These are phyloP conservation scores for Luehdorfia chinensis DNA, from an alignment of 1,140 invertebrate genomes.

Conservation along the genomic window DNA sequence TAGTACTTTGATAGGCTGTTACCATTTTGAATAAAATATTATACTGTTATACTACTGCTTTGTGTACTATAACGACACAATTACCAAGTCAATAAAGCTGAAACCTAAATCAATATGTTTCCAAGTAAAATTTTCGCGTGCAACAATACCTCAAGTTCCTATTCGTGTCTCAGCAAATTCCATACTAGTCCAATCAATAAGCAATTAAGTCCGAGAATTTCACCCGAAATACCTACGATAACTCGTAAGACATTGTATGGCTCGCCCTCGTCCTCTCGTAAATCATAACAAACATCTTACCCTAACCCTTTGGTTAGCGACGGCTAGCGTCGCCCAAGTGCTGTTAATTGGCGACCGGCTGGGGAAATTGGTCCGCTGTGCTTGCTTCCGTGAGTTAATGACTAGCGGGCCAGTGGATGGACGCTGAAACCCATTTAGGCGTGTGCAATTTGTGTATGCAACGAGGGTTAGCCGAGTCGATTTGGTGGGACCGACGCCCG, in stretches of 20 bases:
- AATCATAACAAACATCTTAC: conserved; percentile 70
- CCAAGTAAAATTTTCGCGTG: too few species aligned
- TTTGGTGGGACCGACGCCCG: conserved; percentile 23
- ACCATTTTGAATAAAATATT: too few species aligned
- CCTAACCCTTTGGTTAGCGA: conserved; percentile 56
- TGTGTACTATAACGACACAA: too few species aligned
- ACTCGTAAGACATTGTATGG: not conserved
- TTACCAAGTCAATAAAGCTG: too few species aligned
- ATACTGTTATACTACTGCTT: too few species aligned
- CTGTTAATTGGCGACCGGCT: conserved; percentile 64
- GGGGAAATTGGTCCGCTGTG: conserved; percentile 69
- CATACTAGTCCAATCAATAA: not conserved
- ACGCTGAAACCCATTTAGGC: conserved; percentile 64
- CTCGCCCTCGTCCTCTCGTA: conserved; percentile 32
- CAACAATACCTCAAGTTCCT: too few species aligned
- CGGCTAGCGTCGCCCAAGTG: conserved; percentile 46
- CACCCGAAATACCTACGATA: not conserved
- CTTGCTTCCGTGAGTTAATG: conserved; percentile 68
- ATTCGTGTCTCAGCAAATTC: too few species aligned
- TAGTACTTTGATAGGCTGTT: too few species aligned
- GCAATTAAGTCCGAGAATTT: conserved; percentile 7
- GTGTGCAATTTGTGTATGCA: conserved; percentile 60
- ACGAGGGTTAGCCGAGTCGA: conserved; percentile 41
- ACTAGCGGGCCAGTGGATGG: conserved; percentile 63
- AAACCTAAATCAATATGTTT: too few species aligned